These are phyloP conservation scores for Ciconia stormi DNA, from an alignment of 2,113 vertebrate genomes.

Conservation along the genomic window DNA sequence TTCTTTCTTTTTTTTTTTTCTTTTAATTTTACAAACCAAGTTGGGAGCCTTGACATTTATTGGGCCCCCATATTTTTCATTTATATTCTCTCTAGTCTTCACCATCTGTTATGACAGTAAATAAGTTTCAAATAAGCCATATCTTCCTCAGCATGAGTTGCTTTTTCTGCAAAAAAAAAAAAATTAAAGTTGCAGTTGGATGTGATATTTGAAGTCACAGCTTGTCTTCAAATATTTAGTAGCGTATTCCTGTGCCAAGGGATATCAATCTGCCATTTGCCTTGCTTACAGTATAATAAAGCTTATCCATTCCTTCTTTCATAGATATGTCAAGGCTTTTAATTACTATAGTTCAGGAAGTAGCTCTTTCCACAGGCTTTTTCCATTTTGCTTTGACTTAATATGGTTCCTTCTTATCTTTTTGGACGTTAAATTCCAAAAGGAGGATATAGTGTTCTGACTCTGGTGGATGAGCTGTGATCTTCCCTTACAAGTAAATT, in stretches of 20 bases:
- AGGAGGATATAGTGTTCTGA: not conserved
- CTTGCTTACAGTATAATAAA: slow-evolving; percentile 68
- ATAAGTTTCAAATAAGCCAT: slow-evolving; percentile 70
- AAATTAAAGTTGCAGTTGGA: slow-evolving; percentile 65
- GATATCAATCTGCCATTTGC: slow-evolving; percentile 70
- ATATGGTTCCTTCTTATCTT: not conserved
- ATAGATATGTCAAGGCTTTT: slow-evolving; percentile 44
- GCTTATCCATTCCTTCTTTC: slow-evolving; percentile 58
- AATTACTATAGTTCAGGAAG: slow-evolving; percentile 26
- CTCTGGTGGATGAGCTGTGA: not conserved
- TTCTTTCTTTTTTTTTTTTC: slow-evolving; percentile 11
- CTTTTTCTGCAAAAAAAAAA: slow-evolving; percentile 62
- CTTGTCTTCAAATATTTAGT: slow-evolving; percentile 74
- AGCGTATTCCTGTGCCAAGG: slow-evolving; percentile 56
- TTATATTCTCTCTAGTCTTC: slow-evolving; percentile 71
- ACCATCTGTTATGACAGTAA: slow-evolving; percentile 72
- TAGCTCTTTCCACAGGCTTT: not conserved
- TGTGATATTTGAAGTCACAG: slow-evolving; percentile 72
- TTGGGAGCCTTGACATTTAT: slow-evolving; percentile 69
- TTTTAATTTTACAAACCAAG: slow-evolving; percentile 62
- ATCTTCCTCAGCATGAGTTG: slow-evolving; percentile 71
- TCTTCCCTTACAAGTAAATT: not conserved
- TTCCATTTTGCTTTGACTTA: not conserved
- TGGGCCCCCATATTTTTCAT: slow-evolving; percentile 72
- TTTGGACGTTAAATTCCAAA: not conserved